phyloP scores from a whole-genome alignment of 1,140 invertebrate species.

The Portunus trituberculatus region DNA sequence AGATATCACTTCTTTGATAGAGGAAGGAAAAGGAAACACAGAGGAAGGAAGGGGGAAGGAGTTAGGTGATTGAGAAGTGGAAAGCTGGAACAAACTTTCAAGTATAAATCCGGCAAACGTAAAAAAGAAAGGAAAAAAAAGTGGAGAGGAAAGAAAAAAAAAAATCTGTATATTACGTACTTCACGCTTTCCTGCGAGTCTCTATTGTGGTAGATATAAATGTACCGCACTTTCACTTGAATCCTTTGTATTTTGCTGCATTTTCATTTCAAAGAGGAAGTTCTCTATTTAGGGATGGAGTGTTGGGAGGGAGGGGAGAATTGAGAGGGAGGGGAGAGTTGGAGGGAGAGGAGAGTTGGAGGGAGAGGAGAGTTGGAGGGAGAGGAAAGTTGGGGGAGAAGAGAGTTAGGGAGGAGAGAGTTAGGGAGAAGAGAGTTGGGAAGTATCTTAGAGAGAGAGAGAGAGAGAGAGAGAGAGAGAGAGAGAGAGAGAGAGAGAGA shows the following conservation, averaged over 20 bases:
- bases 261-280: background rate
- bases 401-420: too few relatives aligned
- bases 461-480: too few relatives aligned
- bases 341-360: too few relatives aligned
- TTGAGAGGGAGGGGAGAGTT: too few relatives aligned
- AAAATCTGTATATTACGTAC: background rate
- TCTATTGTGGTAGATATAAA: background rate
- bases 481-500: too few relatives aligned
- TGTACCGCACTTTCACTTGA: background rate
- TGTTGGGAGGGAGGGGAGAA: too few relatives aligned
- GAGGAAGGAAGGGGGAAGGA: conserved; percentile 26
- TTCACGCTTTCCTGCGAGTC: background rate
- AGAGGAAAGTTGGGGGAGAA: too few relatives aligned
- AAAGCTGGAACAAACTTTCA: background rate
- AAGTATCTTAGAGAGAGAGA: too few relatives aligned
- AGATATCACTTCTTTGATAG: too few relatives aligned
- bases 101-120: background rate
- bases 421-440: too few relatives aligned
- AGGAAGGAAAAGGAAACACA: background rate
- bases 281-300: background rate
- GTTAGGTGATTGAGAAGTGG: background rate
- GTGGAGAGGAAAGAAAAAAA: background rate
- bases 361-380: too few relatives aligned
- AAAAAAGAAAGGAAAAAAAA: too few relatives aligned
- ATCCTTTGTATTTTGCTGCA: background rate